phyloP scores from a whole-genome alignment of 1,140 invertebrate species.

The Philotrypesis tridentata region DNA sequence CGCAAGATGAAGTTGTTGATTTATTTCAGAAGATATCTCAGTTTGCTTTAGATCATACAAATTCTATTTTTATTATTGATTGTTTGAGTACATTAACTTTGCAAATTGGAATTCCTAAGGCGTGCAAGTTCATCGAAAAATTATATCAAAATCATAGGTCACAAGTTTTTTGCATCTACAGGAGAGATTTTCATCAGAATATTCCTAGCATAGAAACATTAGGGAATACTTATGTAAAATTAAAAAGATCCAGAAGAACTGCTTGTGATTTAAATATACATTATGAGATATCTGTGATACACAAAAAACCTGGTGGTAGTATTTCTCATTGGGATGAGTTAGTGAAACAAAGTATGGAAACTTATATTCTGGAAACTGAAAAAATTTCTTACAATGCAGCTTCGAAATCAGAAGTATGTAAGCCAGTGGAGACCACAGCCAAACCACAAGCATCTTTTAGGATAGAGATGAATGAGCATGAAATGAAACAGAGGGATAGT shows the following conservation, averaged over 20 bases:
- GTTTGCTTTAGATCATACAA: conserved; percentile 45
- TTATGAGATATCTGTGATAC: conserved; percentile 57
- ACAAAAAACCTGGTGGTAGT: conserved; percentile 60
- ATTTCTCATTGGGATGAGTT: conserved; percentile 59
- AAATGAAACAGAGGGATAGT: conserved; percentile 66
- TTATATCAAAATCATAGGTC: conserved; percentile 54
- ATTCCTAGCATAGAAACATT: conserved; percentile 66
- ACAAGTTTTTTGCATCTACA: conserved; percentile 67
- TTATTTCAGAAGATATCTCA: conserved; percentile 55
- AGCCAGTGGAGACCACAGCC: conserved; percentile 12
- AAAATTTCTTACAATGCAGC: conserved; percentile 40
- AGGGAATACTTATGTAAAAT: conserved; percentile 64
- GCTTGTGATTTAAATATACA: conserved; percentile 53
- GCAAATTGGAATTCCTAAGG: conserved; percentile 58
- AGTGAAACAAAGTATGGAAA: conserved; percentile 60
- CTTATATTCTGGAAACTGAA: conserved; percentile 56
- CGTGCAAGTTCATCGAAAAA: conserved; percentile 63
- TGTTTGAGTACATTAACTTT: conserved; percentile 66
- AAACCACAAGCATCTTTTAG: conserved; percentile 65
- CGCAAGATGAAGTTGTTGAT: conserved; percentile 55
- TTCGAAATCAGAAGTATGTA: conserved; percentile 48
- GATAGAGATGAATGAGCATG: conserved; percentile 65
- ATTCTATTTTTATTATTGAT: conserved; percentile 63
- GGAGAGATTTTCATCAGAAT: conserved; percentile 61
- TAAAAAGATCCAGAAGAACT: conserved; percentile 53